phyloP scores from a whole-genome alignment of 2,797 vertebrate genomes.

The Melopsittacus undulatus region DNA sequence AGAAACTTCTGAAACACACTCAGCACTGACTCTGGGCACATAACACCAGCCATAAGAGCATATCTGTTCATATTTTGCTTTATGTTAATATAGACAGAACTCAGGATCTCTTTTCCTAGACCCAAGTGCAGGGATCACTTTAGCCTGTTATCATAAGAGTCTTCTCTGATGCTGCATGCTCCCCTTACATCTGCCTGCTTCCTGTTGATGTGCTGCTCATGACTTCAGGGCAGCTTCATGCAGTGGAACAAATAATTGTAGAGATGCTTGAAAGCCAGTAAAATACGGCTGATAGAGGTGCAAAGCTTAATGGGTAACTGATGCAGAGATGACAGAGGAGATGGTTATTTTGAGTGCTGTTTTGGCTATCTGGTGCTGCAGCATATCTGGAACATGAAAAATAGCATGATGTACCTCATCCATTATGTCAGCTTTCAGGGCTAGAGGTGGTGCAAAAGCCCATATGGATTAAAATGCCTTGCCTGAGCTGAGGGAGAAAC shows the following conservation, averaged over 20 bases:
- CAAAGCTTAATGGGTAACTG: background rate
- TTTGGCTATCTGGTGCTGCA: background rate
- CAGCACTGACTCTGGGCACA: background rate
- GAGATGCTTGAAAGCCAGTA: background rate
- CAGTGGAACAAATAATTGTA: background rate
- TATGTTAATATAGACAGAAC: background rate
- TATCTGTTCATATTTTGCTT: background rate
- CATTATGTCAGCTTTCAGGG: background rate
- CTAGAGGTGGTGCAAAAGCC: background rate
- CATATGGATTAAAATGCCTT: background rate
- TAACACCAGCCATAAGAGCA: background rate
- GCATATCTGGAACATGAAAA: background rate
- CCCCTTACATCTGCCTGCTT: background rate
- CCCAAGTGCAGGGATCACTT: background rate
- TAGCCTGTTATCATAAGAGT: background rate
- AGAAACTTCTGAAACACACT: background rate
- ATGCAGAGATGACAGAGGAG: background rate
- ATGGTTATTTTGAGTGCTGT: background rate
- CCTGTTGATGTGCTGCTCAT: background rate
- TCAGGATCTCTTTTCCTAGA: background rate
- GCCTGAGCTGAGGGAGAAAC: background rate
- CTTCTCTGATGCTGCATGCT: background rate
- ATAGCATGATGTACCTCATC: no score
- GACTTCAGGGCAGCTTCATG: background rate
- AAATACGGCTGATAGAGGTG: background rate